Evolutionary conservation across 2,113 vertebrate genomes (phyloP).

Genomic region (Sarotherodon lohbergeri): DNA sequence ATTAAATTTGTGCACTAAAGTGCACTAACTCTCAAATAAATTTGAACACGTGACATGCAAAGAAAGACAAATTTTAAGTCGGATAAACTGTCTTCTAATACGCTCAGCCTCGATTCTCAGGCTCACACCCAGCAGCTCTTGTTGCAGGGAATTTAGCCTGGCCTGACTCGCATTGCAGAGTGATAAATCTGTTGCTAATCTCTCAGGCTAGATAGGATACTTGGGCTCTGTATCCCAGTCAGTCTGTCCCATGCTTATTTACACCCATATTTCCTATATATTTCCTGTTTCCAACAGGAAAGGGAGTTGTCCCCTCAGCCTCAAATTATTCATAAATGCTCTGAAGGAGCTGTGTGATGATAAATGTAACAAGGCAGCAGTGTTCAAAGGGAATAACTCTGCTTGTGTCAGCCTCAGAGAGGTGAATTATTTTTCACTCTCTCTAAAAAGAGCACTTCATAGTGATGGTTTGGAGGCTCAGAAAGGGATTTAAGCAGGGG

Average conservation of each 20-base stretch:
- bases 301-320: constrained; percentile 33
- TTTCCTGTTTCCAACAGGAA: constrained; percentile 53
- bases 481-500: constrained; percentile 3
- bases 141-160: constrained; percentile 52
- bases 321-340: constrained; percentile 12
- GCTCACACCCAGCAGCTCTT: constrained; percentile 55
- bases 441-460: not conserved
- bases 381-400: not conserved
- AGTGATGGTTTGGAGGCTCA: not conserved
- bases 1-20: not conserved
- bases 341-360: constrained; percentile 9
- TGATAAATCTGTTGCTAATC: constrained; percentile 76
- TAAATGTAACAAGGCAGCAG: not conserved
- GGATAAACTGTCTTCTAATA: not conserved
- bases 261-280: constrained; percentile 52
- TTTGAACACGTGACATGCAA: not conserved
- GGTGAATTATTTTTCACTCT: constrained; percentile 3
- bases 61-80: not conserved
- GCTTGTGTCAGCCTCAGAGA: not conserved
- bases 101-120: constrained; percentile 35
- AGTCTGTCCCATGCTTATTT: constrained; percentile 49
- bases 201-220: constrained; percentile 58
- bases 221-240: constrained; percentile 51
- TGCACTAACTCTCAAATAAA: not conserved
- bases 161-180: constrained; percentile 62